Conservation (phyloP, 53 echinoderm and acorn worm genomes). For the Patiria pectinifera region DNA sequence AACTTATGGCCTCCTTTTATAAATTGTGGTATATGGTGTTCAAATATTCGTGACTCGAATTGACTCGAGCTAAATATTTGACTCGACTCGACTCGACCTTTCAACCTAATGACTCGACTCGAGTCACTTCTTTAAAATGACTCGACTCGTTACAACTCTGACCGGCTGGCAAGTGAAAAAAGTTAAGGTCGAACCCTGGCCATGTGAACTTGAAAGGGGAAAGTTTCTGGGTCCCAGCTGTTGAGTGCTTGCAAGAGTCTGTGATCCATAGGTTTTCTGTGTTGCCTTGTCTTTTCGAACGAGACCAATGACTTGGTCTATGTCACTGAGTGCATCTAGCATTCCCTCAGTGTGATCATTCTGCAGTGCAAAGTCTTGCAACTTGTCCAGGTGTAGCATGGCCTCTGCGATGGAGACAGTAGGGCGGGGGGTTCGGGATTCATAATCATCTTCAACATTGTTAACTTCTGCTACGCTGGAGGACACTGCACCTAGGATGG, state of each 20-base stretch:
- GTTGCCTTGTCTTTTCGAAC: background rate
- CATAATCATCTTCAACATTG: background rate
- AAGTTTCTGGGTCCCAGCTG: background rate
- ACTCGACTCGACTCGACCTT: too few species aligned
- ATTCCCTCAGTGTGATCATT: background rate
- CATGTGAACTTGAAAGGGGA: background rate
- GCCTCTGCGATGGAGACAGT: background rate
- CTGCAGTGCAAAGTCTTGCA: conserved; percentile 21
- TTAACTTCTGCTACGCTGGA: background rate
- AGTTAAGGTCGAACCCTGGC: too few species aligned
- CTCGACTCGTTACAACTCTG: too few species aligned
- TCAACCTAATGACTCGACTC: too few species aligned
- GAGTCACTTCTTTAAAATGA: too few species aligned
- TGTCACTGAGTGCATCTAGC: background rate
- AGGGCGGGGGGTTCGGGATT: background rate
- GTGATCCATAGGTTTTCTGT: too few species aligned
- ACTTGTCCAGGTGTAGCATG: background rate
- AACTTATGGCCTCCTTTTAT: too few species aligned
- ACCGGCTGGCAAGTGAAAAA: too few species aligned
- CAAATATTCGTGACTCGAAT: too few species aligned
- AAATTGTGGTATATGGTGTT: too few species aligned
- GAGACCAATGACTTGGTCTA: background rate
- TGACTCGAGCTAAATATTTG: too few species aligned
- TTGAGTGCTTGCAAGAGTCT: background rate
- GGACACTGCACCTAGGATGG: background rate